phyloP scores from a whole-genome alignment of 2,113 vertebrate species.

The Coryphaenoides rupestris region DNA sequence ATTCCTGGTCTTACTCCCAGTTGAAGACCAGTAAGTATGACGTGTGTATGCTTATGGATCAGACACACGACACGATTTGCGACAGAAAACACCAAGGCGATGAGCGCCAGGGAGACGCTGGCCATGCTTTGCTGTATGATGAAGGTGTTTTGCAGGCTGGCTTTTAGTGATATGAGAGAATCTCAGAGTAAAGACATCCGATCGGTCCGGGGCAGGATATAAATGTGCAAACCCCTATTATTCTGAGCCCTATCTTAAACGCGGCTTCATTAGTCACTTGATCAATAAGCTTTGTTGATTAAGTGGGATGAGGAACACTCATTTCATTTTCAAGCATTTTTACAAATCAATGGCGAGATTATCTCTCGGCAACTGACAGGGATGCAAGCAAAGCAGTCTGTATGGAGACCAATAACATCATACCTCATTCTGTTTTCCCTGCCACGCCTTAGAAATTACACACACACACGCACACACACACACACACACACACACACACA shows the following conservation, averaged over 20 bases:
- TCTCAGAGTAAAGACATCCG: conserved; percentile 70
- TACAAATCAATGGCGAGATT: conserved; percentile 95
- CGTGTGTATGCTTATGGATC: too few species aligned
- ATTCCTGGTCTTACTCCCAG: too few species aligned
- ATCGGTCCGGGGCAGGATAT: conserved; percentile 67
- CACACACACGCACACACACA: background rate
- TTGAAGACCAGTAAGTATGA: too few species aligned
- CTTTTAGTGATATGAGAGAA: conserved; percentile 63
- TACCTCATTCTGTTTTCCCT: conserved; percentile 35
- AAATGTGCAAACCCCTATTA: conserved; percentile 58
- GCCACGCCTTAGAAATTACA: too few species aligned
- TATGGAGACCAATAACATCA: conserved; percentile 71
- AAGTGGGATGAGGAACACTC: conserved; percentile 83
- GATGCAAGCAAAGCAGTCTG: conserved; percentile 86
- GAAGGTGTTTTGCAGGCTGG: conserved; percentile 36
- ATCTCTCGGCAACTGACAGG: conserved; percentile 86
- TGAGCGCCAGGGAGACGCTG: too few species aligned
- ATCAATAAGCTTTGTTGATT: conserved; percentile 86
- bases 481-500: background rate
- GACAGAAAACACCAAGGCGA: too few species aligned
- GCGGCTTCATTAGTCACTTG: conserved; percentile 72
- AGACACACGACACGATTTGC: too few species aligned
- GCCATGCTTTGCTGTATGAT: conserved; percentile 43
- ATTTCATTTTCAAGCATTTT: conserved; percentile 95
- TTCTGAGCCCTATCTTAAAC: conserved; percentile 71